Percentiles rank a stretch among this genome's conserved stretches.
Evolutionary conservation across 2,888 invertebrate genomes (phyloP).

Genomic region (Philopedon plagiatum): DNA sequence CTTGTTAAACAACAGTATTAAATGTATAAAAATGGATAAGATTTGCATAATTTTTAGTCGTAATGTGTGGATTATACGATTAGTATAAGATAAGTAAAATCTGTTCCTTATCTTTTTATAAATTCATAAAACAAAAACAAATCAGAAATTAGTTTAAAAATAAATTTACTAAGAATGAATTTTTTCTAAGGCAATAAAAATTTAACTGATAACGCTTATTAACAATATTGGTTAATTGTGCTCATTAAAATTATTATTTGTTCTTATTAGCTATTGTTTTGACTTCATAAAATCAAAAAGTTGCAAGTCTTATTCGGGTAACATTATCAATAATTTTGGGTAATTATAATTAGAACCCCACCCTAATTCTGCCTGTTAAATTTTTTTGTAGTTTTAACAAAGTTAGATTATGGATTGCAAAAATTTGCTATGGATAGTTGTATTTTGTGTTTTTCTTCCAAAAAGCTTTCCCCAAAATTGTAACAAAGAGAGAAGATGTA

Average conservation of each 20-base stretch:
- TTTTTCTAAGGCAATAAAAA: background rate
- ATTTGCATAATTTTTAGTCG: background rate
- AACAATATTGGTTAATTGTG: conserved; percentile 3
- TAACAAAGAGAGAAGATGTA: conserved; percentile 57
- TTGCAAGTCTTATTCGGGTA: background rate
- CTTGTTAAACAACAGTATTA: too few relatives aligned
- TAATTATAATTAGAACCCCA: background rate
- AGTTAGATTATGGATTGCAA: conserved; percentile 18
- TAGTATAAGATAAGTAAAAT: conserved; percentile 6
- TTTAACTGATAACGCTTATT: background rate
- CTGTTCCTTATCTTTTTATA: background rate
- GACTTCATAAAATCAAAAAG: too few relatives aligned
- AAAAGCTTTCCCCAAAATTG: conserved; percentile 45
- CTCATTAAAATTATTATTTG: background rate
- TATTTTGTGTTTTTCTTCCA: conserved; percentile 14
- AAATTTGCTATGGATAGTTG: conserved; percentile 16
- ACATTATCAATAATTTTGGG: background rate
- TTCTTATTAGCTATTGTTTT: background rate
- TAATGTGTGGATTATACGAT: conserved; percentile 19
- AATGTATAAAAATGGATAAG: too few relatives aligned
- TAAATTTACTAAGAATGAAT: background rate
- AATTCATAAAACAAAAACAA: too few relatives aligned
- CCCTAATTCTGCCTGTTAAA: too few relatives aligned
- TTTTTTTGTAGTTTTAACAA: conserved; percentile 14
- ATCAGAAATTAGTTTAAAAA: too few relatives aligned